Base-by-base conservation (phyloP, 1,140 invertebrate genomes). In the Hypothenemus hampei region DNA sequence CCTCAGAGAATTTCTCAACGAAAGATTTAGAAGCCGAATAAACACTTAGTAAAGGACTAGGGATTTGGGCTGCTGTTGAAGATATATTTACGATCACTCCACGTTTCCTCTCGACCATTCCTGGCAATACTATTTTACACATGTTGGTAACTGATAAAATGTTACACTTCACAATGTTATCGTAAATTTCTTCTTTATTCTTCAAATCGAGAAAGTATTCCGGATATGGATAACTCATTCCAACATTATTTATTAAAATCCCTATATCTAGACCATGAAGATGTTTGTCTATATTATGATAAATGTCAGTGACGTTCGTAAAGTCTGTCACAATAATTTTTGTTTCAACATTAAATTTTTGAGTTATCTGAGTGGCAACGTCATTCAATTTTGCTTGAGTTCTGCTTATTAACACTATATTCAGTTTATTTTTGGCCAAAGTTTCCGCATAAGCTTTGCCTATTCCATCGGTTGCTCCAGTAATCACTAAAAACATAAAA, bases 161-260 rank as follows among this genome's bases (percentile, higher is more conserved):
- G 67, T 91, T 92, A 15, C 82, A 82, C 57, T 81, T 79, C 18
- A 92, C 78, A 47, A 91, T 79, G 40, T 81, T 73, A n/a, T 69
- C 62, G 24, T 77, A 69, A 4, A 78, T 62, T 39, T 74, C 70
- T 0, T 81, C 75, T 62, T 76, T 76, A 61, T 87, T 79, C 5
- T 79, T 76, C 1, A 88, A 68, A 11, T 86, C 78, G 1, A 87
- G 73, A 69, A 93, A 91, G 63, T 88, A 86, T 66, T 92, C 88
- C 0, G 95, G 94, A 71, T 90, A 82, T 0, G 83, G 75, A 71
- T 97, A 97, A 45, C 89, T 91, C 56, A 92, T 83, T 3, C 95
- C 96, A 0, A 97, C 94, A 76, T 98, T 98, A 72, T 99, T 99
- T 4, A 98, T 82, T 7, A 98, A 75, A 13, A 94, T 84, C 1